phyloP scores from a whole-genome alignment of 2,113 vertebrate species.

The Pelodiscus sinensis region DNA sequence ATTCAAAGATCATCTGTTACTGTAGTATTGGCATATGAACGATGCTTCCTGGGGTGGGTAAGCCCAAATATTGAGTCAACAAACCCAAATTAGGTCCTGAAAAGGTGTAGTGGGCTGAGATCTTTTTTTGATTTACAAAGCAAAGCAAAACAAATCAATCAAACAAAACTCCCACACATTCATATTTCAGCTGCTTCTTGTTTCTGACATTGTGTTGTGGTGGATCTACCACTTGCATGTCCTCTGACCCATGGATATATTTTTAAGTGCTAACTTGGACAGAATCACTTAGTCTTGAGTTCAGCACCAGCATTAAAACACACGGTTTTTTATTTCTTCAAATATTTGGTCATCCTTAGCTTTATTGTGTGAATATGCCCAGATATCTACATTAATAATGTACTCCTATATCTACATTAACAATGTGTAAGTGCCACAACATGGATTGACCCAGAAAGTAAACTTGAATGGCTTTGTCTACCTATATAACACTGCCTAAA shows the following conservation, averaged over 20 bases:
- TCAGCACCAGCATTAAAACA: not conserved
- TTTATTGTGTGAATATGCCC: not conserved
- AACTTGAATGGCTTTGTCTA: not conserved
- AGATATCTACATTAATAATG: not conserved
- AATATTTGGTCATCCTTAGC: accelerated
- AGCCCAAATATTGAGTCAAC: not conserved
- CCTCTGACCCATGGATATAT: not conserved
- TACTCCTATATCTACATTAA: not conserved
- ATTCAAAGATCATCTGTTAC: not conserved
- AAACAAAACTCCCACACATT: accelerated
- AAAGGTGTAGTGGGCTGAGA: not conserved
- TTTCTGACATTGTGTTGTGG: not conserved
- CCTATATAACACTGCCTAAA: not conserved
- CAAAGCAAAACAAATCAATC: not conserved
- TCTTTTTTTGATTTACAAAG: not conserved
- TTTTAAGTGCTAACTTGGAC: not conserved
- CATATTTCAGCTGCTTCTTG: accelerated
- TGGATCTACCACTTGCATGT: not conserved
- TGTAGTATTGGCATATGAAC: not conserved
- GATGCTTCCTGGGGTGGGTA: not conserved
- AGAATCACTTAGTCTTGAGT: not conserved
- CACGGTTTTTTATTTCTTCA: not conserved
- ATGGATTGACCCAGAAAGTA: not conserved
- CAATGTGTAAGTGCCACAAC: accelerated
- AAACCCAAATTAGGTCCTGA: not conserved